Evolutionary conservation across 2,888 invertebrate species (phyloP), one percentile per base, ranked within the genome.

Genomic region (Eulithis prunata): DNA sequence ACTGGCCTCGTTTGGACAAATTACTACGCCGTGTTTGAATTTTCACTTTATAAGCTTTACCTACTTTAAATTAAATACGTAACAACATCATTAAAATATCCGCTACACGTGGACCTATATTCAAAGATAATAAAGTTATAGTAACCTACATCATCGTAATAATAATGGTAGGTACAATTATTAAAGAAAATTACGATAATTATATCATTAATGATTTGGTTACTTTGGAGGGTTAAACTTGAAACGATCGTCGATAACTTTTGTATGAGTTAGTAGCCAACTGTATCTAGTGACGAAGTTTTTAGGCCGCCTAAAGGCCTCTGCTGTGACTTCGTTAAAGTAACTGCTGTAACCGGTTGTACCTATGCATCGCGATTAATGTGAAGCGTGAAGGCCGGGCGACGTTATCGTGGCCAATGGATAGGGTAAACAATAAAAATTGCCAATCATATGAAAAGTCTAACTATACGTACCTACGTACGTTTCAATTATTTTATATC

Each of bases 361-460:
- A 78, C n/a, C n/a, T 45, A 47, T 80, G 80, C 78, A 81, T 79
- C 80, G 80, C 78, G 85, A 86, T 88, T 85, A 87, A 75, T 81
- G 70, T 78, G 73, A 71, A 81, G 79, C 86, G 84, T 88, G 90
- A 89, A 90, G 90, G 89, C 79, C 87, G 81, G 71, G 67, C 76
- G 66, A 67, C 68, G 82, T 84, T 88, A 89, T 86, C 85, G 79
- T 76, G 72, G 70, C 75, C 64, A 74, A 75, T 75, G 55, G 36
- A 63, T 60, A 65, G 64, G 43, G 80, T 78, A 82, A 76, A 79
- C 76, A 78, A 78, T 53, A 11, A 80, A 83, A 85, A 82, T 80
- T 80, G 77, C 11, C n/a, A 57, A 51, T 51, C 76, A 79, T 74
- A 41, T 14, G 43, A 63, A 71, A 75, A 71, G 69, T 62, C 64